Conservation (phyloP, 2,797 vertebrate genomes). For the Danio jaintianensis region DNA sequence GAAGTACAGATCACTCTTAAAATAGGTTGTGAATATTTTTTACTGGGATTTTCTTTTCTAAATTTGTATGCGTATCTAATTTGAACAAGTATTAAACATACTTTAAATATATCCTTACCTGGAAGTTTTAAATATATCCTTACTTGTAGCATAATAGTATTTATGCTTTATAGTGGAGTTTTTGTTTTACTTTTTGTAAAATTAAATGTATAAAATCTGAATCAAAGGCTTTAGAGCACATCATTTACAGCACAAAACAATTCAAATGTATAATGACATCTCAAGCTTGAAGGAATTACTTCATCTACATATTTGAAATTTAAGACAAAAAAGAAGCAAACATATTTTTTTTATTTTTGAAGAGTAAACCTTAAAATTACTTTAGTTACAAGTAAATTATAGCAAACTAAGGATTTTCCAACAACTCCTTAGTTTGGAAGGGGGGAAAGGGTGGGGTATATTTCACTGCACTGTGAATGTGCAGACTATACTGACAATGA, state of each 20-base stretch:
- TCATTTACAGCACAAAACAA: constrained; percentile 11
- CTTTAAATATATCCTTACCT: not conserved
- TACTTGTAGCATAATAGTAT: not conserved
- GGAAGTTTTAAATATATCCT: not conserved
- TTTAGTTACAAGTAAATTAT: too few relatives aligned
- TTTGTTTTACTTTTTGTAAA: not conserved
- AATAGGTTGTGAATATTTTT: not conserved
- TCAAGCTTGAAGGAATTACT: not conserved
- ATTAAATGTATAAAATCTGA: not conserved
- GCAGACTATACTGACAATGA: too few relatives aligned
- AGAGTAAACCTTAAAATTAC: too few relatives aligned
- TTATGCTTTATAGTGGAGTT: not conserved
- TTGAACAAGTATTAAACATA: not conserved
- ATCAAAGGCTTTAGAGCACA: not conserved
- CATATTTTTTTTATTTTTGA: too few relatives aligned
- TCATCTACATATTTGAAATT: too few relatives aligned
- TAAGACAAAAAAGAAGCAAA: too few relatives aligned
- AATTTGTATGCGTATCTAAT: not conserved
- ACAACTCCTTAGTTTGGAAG: too few relatives aligned
- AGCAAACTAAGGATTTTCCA: too few relatives aligned
- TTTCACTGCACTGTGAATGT: too few relatives aligned
- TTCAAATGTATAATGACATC: not conserved
- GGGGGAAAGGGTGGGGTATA: too few relatives aligned
- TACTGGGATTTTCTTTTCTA: not conserved
- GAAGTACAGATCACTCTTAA: not conserved